Percentiles rank a stretch among this genome's conserved stretches.
Conservation (phyloP, 2,888 invertebrate species). For the Tachina lurida region DNA sequence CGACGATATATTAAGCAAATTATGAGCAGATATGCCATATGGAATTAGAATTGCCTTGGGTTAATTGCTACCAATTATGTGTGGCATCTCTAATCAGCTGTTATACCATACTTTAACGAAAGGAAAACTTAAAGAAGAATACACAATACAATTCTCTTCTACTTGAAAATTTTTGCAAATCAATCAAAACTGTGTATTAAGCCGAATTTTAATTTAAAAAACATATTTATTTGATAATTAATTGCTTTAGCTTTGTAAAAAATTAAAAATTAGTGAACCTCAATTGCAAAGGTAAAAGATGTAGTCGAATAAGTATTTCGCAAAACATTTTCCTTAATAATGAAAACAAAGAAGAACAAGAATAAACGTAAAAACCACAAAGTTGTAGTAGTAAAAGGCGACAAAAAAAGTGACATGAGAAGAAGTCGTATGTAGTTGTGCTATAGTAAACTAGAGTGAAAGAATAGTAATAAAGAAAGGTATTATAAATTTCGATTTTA, state of each 20-base stretch:
- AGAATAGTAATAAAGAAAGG: slow-evolving; percentile 42
- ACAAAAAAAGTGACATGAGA: slow-evolving; percentile 30
- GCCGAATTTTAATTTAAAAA: slow-evolving; percentile 19
- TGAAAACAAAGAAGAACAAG: slow-evolving; percentile 70
- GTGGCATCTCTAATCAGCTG: slow-evolving; percentile 49
- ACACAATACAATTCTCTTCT: slow-evolving; percentile 39
- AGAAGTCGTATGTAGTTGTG: slow-evolving; percentile 35
- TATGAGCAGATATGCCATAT: too few species aligned
- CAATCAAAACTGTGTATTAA: slow-evolving; percentile 35
- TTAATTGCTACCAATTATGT: not conserved
- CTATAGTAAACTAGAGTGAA: slow-evolving; percentile 62
- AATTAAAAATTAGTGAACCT: not conserved
- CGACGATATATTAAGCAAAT: too few species aligned
- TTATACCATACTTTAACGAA: slow-evolving; percentile 58
- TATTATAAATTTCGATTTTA: slow-evolving; percentile 26
- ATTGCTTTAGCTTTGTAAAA: not conserved
- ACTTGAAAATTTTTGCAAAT: slow-evolving; percentile 47
- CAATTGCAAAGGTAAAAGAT: slow-evolving; percentile 11
- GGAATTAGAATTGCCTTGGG: not conserved
- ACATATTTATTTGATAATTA: not conserved
- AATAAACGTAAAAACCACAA: slow-evolving; percentile 57
- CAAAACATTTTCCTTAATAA: slow-evolving; percentile 56
- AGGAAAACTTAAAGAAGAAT: slow-evolving; percentile 56
- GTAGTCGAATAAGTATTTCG: slow-evolving; percentile 34
- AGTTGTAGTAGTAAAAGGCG: slow-evolving; percentile 60